Evolutionary conservation across 1,140 invertebrate species (phyloP), one percentile per base, ranked within the genome.

Genomic region (Meteorus sp.): DNA sequence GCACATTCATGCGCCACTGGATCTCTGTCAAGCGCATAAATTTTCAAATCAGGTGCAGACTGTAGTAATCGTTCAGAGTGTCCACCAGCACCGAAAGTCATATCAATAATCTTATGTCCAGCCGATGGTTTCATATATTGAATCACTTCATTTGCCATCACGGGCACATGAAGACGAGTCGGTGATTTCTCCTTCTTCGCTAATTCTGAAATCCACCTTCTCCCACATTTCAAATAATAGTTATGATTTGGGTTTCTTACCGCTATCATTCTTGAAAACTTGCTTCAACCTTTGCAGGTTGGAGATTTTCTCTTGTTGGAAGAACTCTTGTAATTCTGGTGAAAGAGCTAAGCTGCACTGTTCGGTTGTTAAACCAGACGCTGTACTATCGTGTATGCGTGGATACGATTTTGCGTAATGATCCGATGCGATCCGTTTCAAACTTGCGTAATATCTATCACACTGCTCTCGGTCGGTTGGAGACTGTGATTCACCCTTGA

Each of bases 41-140:
- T 76, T 64, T 78, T 85, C 6, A 86, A 72, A 67, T 81, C 69
- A 6, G 82, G 77, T 31, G 77, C 68, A 25, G 71, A 60, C 66
- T 86, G 71, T 53, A 93, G 74, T 59, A 92, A 80, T 76, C 71
- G 66, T 65, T 79, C 76, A 62, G 89, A 84, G 76, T 97, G 95
- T n/a, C 94, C 94, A 20, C 95, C 95, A 54, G 88, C 89, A 37
- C 95, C 95, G 84, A 97, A 97, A 22, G 95, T 98, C 91, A 94
- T 93, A 70, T 95, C 93, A 43, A 95, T 81, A 56, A 88, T 85
- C 13, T 79, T 72, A 62, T 89, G 83, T 56, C 84, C 77, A 35
- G 85, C 75, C 55, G 75, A 65, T 1, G 87, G 85, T 52, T 88
- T 82, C 22, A 93, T 72, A 68, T 86, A 86, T 53, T 87, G 72